Evolutionary conservation across 2,888 invertebrate genomes (phyloP), one percentile per base, ranked within the genome.

Genomic region (Eilema sororculum): DNA sequence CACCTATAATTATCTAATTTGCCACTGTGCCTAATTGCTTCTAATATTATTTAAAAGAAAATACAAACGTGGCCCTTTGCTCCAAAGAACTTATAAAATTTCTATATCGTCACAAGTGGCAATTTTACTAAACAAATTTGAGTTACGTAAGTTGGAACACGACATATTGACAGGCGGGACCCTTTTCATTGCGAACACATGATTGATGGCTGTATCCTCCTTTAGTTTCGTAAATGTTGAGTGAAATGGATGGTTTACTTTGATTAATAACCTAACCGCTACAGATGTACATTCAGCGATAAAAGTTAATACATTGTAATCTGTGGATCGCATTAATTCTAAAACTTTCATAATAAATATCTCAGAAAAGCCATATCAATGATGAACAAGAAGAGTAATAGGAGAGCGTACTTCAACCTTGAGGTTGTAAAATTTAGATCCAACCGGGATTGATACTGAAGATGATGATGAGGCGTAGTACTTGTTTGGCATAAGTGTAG

Each of bases 111-210:
- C 24, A 12, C 58, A 58, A 58, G 58, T 13, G 13, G 30, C 59
- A 64, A 70, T 33, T 58, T 52, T 37, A 5, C 3, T 25, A 28
- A 65, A 72, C 78, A 68, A 79, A 78, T 78, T 75, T 70, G 69
- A 68, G 72, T 78, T 81, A 78, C 73, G 73, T 81, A 82, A 81
- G 75, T 80, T 81, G 76, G 75, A 78, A 77, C 79, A 68, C 68
- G 79, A 84, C 81, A 80, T 78, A 87, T 85, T 86, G 86, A 87
- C 86, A 87, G 79, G 77, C 82, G 72, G 80, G 80, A 87, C 83
- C 86, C 83, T 84, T 85, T 84, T 82, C 77, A 73, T 69, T 68
- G 72, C 69, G 75, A 75, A 71, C 68, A 73, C 77, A 80, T 88
- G 87, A 88, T 86, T 82, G 84, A 89, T 87, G 79, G 75, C 74